phyloP scores from a whole-genome alignment of 2,113 vertebrate genomes.

The Natator depressus region DNA sequence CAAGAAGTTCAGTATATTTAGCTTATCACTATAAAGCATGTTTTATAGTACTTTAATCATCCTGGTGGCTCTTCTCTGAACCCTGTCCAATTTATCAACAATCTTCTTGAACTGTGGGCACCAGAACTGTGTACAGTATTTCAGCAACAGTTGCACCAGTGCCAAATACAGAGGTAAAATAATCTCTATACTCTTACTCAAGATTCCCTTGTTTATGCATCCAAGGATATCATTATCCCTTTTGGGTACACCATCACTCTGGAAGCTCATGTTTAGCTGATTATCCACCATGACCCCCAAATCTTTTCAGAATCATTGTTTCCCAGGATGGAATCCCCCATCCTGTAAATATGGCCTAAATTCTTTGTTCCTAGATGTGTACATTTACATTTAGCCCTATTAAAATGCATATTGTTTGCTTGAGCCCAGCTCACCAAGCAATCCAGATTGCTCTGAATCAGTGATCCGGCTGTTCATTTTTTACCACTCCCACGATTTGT shows the following conservation, averaged over 20 bases:
- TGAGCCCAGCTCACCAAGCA: neutral
- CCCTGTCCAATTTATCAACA: neutral
- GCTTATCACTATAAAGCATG: neutral
- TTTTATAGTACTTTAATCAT: neutral
- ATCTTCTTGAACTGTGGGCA: neutral
- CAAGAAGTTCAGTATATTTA: neutral
- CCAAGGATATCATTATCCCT: neutral
- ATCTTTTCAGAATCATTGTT: neutral
- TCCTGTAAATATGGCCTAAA: neutral
- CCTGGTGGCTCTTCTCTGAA: neutral
- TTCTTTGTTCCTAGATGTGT: neutral
- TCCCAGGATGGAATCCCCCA: neutral
- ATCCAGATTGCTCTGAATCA: neutral
- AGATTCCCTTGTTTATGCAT: neutral
- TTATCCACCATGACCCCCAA: neutral
- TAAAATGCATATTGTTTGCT: neutral
- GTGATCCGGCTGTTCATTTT: neutral
- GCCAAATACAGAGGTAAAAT: neutral
- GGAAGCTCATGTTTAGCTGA: neutral
- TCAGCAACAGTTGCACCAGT: neutral
- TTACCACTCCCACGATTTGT: neutral
- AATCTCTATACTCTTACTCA: neutral
- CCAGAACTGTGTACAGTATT: neutral
- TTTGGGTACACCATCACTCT: neutral
- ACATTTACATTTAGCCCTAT: too few relatives aligned